Percentiles rank a stretch among this genome's conserved stretches.
Conservation (phyloP, 2,113 vertebrate species). For the Noturus placidus region DNA sequence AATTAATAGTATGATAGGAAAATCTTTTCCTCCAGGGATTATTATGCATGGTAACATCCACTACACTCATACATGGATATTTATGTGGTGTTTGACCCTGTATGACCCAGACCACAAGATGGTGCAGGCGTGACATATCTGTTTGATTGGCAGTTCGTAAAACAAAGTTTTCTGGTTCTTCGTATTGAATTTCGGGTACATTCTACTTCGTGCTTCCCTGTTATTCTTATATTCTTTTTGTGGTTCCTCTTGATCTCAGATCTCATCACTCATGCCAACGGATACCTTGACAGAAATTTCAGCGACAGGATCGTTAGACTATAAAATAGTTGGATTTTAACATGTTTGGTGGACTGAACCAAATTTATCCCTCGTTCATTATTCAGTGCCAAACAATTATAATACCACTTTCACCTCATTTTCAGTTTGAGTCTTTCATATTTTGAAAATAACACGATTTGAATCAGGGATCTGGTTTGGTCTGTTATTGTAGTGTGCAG, state of each 20-base stretch:
- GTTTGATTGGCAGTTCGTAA: conserved; percentile 44
- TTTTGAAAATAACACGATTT: not conserved
- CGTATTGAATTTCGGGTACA: conserved; percentile 44
- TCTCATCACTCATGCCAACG: not conserved
- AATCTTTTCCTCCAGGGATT: not conserved
- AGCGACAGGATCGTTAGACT: not conserved
- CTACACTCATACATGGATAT: not conserved
- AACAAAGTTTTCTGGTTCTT: conserved; percentile 48
- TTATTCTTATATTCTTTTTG: conserved; percentile 17
- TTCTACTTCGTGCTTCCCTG: not conserved
- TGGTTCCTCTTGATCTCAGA: conserved; percentile 3
- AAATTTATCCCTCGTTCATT: not conserved
- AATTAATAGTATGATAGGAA: not conserved
- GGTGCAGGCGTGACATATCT: conserved; percentile 32
- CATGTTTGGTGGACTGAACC: not conserved
- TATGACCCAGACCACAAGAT: not conserved
- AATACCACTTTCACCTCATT: conserved; percentile 36
- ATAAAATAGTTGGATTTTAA: not conserved
- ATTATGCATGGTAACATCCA: not conserved
- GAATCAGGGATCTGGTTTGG: not conserved
- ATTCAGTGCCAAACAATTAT: conserved; percentile 42
- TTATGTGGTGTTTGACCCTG: conserved; percentile 29
- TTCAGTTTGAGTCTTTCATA: conserved; percentile 19
- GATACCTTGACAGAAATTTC: not conserved
- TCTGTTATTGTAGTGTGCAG: not conserved